Evolutionary conservation across 2,797 vertebrate species (phyloP).

Genomic region (Cyclura pinguis): DNA sequence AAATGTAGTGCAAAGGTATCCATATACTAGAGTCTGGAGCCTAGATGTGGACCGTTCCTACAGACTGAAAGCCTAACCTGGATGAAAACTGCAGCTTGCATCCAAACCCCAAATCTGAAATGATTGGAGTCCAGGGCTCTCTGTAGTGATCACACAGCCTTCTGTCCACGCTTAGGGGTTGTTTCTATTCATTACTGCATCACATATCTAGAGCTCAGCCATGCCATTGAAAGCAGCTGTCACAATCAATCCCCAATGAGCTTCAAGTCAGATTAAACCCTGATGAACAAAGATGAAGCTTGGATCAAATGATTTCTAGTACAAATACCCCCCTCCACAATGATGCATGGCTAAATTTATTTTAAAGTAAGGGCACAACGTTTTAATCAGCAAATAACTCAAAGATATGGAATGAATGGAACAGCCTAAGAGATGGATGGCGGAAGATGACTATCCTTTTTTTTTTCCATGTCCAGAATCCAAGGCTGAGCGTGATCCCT

Average conservation of each 20-base stretch:
- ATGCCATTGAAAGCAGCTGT: background rate
- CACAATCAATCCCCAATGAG: background rate
- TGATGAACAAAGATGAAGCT: background rate
- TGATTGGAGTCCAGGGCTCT: background rate
- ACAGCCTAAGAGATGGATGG: background rate
- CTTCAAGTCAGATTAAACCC: background rate
- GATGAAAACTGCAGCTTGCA: background rate
- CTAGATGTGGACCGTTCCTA: background rate
- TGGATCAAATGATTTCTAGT: background rate
- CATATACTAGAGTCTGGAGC: background rate
- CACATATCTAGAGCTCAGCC: background rate
- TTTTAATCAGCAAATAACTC: background rate
- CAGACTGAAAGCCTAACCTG: background rate
- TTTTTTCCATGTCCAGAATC: background rate
- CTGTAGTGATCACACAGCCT: background rate
- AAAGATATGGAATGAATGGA: background rate
- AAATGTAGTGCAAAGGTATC: background rate
- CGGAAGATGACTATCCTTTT: background rate
- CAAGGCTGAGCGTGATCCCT: background rate
- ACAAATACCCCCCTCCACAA: background rate
- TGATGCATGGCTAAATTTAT: background rate
- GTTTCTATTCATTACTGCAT: background rate
- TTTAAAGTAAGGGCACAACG: background rate
- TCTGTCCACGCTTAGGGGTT: background rate
- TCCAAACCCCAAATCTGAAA: background rate